These are phyloP conservation scores for Dilophus febrilis DNA, from an alignment of 2,888 invertebrate genomes.

Conservation along the genomic window DNA sequence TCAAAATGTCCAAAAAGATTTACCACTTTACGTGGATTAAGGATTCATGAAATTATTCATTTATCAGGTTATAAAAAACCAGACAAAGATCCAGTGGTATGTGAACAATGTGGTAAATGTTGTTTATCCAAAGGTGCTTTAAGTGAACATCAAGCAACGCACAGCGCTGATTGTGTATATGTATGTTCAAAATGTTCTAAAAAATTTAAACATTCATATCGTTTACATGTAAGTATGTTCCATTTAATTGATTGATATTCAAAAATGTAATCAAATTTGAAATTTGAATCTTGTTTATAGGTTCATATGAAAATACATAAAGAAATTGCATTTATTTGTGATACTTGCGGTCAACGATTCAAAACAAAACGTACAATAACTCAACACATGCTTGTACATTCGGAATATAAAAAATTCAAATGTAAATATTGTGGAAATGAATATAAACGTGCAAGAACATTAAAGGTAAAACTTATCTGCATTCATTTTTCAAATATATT, in stretches of 20 bases:
- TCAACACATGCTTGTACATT: slow-evolving; percentile 30
- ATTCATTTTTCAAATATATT: too few species aligned
- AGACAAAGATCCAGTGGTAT: slow-evolving; percentile 29
- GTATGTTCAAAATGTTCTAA: slow-evolving; percentile 27
- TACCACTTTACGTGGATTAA: slow-evolving; percentile 11
- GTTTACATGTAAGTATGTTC: slow-evolving; percentile 21
- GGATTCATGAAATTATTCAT: slow-evolving; percentile 13
- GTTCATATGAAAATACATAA: slow-evolving; percentile 29
- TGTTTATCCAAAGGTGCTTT: slow-evolving; percentile 32
- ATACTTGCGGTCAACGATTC: slow-evolving; percentile 26
- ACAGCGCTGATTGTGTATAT: slow-evolving; percentile 31
- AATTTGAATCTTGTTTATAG: too few species aligned
- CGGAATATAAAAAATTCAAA: slow-evolving; percentile 24
- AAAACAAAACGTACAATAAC: slow-evolving; percentile 32
- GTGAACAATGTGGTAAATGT: slow-evolving; percentile 32
- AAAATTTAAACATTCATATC: slow-evolving; percentile 23
- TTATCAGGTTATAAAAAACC: slow-evolving; percentile 18
- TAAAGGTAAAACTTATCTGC: too few species aligned
- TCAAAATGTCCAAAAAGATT: slow-evolving; percentile 11
- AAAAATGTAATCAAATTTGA: too few species aligned
- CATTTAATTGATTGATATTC: too few species aligned
- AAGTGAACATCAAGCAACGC: slow-evolving; percentile 32
- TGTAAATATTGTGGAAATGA: slow-evolving; percentile 25
- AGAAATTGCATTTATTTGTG: slow-evolving; percentile 27
- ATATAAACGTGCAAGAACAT: slow-evolving; percentile 27